Percentiles rank a stretch among this genome's conserved stretches.
Evolutionary conservation across 2,888 invertebrate genomes (phyloP).

Genomic region (Agriotes lineatus): DNA sequence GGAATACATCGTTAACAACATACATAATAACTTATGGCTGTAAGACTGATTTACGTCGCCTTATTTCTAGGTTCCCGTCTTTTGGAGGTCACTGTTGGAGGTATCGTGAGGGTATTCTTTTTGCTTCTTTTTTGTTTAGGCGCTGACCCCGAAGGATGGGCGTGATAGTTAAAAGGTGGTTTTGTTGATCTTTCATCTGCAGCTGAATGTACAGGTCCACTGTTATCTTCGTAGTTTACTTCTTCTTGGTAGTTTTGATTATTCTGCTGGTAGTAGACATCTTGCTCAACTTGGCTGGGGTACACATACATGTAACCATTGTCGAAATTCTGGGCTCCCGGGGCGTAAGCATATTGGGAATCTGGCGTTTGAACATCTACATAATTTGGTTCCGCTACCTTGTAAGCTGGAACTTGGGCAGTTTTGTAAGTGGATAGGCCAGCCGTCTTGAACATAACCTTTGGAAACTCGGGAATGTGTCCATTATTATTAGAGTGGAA

Average conservation of each 20-base stretch:
- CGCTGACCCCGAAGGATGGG: conserved; percentile 9
- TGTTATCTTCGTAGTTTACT: background rate
- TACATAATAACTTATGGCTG: background rate
- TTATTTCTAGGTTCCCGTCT: conserved; percentile 5
- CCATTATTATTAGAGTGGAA: conserved; percentile 58
- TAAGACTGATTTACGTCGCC: background rate
- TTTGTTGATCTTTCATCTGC: background rate
- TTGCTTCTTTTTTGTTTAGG: conserved; percentile 25
- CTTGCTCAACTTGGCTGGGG: conserved; percentile 39
- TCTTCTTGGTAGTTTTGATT: conserved; percentile 16
- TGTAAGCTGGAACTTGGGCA: conserved; percentile 29
- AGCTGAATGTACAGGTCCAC: background rate
- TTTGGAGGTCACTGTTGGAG: background rate
- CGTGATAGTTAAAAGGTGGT: conserved; percentile 31
- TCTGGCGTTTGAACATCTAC: conserved; percentile 8
- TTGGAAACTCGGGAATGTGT: conserved; percentile 31
- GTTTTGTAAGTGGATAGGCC: conserved; percentile 26
- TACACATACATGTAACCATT: conserved; percentile 34
- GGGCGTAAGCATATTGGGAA: conserved; percentile 22
- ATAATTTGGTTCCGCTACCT: conserved; percentile 18
- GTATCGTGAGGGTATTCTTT: background rate
- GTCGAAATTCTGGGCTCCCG: conserved; percentile 16
- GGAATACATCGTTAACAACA: background rate
- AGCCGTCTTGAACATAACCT: conserved; percentile 17
- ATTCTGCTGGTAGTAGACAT: conserved; percentile 39